A percentile compares a stretch with the other conserved stretches of the same genome.
Conservation (phyloP, 2,888 invertebrate genomes). For the Euproctis similis region DNA sequence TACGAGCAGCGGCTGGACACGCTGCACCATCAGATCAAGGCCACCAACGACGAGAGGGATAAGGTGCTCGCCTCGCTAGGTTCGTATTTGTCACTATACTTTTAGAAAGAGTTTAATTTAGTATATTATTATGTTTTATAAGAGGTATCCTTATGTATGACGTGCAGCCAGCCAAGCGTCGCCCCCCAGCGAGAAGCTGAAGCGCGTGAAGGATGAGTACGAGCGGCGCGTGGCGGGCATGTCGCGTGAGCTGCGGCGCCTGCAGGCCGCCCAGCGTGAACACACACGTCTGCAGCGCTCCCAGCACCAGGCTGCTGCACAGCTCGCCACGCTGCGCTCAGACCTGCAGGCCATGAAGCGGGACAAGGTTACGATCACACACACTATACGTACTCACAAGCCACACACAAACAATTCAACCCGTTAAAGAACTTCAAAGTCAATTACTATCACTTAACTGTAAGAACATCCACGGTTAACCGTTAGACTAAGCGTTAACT, state of each 20-base stretch:
- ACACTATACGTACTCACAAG: too few relatives aligned
- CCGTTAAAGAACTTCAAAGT: too few relatives aligned
- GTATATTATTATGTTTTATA: too few relatives aligned
- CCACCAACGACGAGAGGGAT: conserved; percentile 93
- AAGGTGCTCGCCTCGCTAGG: conserved; percentile 83
- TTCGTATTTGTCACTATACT: conserved; percentile 31
- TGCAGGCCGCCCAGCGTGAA: conserved; percentile 89
- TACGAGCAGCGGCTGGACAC: conserved; percentile 94
- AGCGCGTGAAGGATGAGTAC: conserved; percentile 91
- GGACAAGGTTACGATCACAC: conserved; percentile 77
- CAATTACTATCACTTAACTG: too few relatives aligned
- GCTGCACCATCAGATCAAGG: conserved; percentile 87
- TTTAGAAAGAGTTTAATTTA: too few relatives aligned
- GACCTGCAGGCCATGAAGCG: conserved; percentile 91
- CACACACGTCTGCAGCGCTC: conserved; percentile 89
- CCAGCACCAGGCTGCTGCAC: conserved; percentile 93
- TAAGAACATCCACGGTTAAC: too few relatives aligned
- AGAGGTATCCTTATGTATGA: background rate
- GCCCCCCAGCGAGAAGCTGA: conserved; percentile 81
- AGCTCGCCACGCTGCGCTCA: conserved; percentile 84
- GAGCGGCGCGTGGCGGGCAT: conserved; percentile 88
- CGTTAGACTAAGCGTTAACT: too few relatives aligned
- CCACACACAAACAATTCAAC: too few relatives aligned
- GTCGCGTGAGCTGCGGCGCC: conserved; percentile 87
- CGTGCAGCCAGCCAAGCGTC: conserved; percentile 64